A percentile compares a stretch with the other conserved stretches of the same genome.
phyloP scores from a whole-genome alignment of 1,140 invertebrate genomes.

The Subanguina moxae region DNA sequence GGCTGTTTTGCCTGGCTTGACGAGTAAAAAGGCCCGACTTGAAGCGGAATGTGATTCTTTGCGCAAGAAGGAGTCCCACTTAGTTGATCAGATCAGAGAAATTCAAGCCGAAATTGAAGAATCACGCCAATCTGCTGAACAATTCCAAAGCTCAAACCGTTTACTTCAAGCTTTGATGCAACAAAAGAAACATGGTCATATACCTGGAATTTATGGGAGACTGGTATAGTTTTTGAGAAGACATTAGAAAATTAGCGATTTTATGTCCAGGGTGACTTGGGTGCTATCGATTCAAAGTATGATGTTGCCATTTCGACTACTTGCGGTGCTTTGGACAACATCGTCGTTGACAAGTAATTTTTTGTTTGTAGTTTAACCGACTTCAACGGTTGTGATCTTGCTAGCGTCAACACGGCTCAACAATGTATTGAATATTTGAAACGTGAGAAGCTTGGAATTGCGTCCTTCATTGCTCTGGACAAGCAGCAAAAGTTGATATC shows the following conservation, averaged over 20 bases:
- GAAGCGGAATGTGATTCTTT: slow-evolving; percentile 28
- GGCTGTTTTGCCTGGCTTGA: slow-evolving; percentile 18
- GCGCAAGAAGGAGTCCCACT: slow-evolving; percentile 6
- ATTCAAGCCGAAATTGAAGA: slow-evolving; percentile 66
- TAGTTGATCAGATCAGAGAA: slow-evolving; percentile 20
- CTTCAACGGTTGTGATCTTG: no score
- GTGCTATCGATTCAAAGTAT: slow-evolving; percentile 85
- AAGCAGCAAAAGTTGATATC: slow-evolving; percentile 62
- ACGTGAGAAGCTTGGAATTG: slow-evolving; percentile 66
- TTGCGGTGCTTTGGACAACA: slow-evolving; percentile 77
- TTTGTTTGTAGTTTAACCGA: no score
- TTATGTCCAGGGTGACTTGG: slow-evolving; percentile 77
- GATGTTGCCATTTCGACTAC: slow-evolving; percentile 92
- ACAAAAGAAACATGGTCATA: slow-evolving; percentile 73
- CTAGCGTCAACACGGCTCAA: slow-evolving; percentile 72
- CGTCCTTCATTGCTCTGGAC: slow-evolving; percentile 67
- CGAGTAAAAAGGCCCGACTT: slow-evolving; percentile 22
- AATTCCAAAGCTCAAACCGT: slow-evolving; percentile 69
- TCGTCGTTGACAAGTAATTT: slow-evolving; percentile 75
- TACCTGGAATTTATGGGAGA: slow-evolving; percentile 80
- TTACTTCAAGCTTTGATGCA: slow-evolving; percentile 77
- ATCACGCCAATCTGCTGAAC: slow-evolving; percentile 67
- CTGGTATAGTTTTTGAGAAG: slow-evolving; percentile 65
- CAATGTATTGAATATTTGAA: slow-evolving; percentile 79
- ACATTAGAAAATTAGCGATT: not conserved